phyloP scores from a whole-genome alignment of 1,140 invertebrate species.

The Trachymyrmex cornetzi region DNA sequence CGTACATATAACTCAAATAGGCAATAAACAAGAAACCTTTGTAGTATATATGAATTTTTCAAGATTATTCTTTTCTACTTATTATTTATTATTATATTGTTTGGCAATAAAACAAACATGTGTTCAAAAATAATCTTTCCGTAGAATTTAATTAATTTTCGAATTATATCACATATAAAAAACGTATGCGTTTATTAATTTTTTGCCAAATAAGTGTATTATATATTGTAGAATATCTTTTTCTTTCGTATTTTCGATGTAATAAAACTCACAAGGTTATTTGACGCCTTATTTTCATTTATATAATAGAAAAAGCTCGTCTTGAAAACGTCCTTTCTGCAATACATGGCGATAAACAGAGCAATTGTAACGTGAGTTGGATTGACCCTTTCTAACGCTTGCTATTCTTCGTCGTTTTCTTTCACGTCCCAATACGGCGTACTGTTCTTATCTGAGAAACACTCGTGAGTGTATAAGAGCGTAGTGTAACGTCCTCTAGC shows the following conservation, averaged over 20 bases:
- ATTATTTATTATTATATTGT: neutral
- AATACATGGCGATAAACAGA: conserved; percentile 14
- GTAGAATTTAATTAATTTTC: conserved; percentile 26
- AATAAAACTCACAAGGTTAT: neutral
- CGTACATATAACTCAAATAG: neutral
- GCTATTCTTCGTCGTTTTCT: conserved; percentile 29
- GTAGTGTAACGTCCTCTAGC: conserved; percentile 71
- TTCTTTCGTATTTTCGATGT: neutral
- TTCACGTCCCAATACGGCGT: conserved; percentile 27
- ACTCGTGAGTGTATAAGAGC: conserved; percentile 66
- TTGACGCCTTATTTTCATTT: neutral
- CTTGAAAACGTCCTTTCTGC: neutral
- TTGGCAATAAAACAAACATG: neutral
- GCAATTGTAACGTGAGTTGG: conserved; percentile 29
- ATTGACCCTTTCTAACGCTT: conserved; percentile 22
- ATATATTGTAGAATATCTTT: neutral
- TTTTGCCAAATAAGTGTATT: neutral
- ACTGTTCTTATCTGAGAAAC: conserved; percentile 67
- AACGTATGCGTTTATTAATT: neutral
- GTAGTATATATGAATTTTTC: neutral
- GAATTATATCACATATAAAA: neutral
- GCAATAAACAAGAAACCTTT: neutral
- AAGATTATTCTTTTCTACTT: neutral
- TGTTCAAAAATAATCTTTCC: neutral
- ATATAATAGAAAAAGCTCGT: neutral